Evolutionary conservation across 1,140 invertebrate species (phyloP).

Genomic region (Protaetia brevitarsis): DNA sequence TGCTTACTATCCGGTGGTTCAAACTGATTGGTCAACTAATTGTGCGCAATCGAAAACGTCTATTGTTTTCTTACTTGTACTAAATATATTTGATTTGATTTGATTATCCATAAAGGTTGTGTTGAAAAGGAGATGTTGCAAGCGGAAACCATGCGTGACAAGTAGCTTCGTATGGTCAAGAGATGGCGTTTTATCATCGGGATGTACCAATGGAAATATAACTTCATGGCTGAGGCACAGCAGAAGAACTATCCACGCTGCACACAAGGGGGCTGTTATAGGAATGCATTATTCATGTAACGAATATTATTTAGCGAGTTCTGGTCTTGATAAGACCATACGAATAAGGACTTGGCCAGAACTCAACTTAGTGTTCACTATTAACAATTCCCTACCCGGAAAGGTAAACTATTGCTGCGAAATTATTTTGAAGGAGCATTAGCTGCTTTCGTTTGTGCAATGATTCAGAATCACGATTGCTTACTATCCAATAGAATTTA

Average conservation of each 20-base stretch:
- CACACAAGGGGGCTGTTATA: neutral
- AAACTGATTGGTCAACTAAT: too few relatives aligned
- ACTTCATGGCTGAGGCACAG: too few relatives aligned
- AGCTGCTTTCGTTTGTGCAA: too few relatives aligned
- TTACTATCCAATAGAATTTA: too few relatives aligned
- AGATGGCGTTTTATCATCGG: neutral
- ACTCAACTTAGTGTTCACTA: neutral
- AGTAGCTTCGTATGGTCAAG: neutral
- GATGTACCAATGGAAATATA: neutral
- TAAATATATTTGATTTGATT: neutral
- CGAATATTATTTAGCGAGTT: conserved; percentile 1
- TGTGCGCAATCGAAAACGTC: too few relatives aligned
- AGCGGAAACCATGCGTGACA: neutral
- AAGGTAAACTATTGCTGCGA: neutral
- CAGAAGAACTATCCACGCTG: neutral
- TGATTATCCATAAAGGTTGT: neutral
- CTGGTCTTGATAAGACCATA: neutral
- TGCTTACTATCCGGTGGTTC: too few relatives aligned
- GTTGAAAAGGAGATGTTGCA: neutral
- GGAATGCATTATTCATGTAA: neutral
- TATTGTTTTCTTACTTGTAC: neutral
- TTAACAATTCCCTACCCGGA: neutral
- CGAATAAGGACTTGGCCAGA: neutral
- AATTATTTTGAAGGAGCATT: too few relatives aligned
- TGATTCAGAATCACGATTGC: too few relatives aligned